Base-by-base conservation (phyloP, 2,113 vertebrate genomes). In the Megaceryle torquata region DNA sequence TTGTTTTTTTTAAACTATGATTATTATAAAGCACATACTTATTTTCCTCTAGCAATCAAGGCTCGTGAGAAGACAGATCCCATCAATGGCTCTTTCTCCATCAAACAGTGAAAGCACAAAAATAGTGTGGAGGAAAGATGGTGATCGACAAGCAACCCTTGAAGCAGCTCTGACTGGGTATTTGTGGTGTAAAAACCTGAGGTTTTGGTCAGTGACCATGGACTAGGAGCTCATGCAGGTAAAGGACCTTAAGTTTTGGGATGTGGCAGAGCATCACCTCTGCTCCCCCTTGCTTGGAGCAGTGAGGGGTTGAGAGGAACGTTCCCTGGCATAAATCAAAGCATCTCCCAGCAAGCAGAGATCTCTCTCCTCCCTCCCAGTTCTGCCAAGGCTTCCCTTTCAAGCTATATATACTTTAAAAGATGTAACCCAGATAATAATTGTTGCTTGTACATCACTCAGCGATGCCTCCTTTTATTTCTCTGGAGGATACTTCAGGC, bases 401-500 rank as follows among this genome's bases (percentile, higher is more conserved):
- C 59, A 35, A 82, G 43, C 54, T 82, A 88, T 82, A 50, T 44
- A 24, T 35, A 20, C 51, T 78, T 57, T 28, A 92, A 88, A 82
- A 69, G 74, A 19, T 16, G 2, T 44, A 68, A 83, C 84, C 61
- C 61, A 82, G 88, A 74, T 86, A 89, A 89, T 59, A 91, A 71
- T 16, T 50, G 64, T 60, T 88, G 76, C 57, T 89, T 92, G 87
- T 85, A 76, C 79, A 92, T 91, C 80, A 60, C 82, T 93, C 95
- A 93, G 10, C 5, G 46, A 61, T 46, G 83, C 65, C 67, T 97
- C 67, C 44, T 65, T 51, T 95, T 91, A 59, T 97, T 97, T 94
- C 95, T 96, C 92, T 39, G 20, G 90, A 91, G 96, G 76, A 92
- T 96, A 82, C 94, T 96, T 95, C 88, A 56, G 3, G 59, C 8